Evolutionary conservation across 2,888 invertebrate species (phyloP).

Genomic region (Siphlonurus alternatus): DNA sequence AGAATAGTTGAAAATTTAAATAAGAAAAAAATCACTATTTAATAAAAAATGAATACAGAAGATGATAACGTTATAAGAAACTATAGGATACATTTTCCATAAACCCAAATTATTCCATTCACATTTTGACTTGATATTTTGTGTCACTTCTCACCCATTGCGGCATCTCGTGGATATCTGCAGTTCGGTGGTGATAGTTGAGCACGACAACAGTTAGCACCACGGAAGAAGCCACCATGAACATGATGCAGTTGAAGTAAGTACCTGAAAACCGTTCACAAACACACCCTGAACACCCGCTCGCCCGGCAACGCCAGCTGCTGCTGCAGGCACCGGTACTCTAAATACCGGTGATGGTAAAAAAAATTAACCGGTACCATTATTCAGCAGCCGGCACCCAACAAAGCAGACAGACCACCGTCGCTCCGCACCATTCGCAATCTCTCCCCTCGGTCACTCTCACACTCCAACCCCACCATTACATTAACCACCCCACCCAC

Average conservation of each 20-base stretch:
- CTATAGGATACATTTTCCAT: too few species aligned
- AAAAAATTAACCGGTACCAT: too few species aligned
- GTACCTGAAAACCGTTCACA: conserved; percentile 51
- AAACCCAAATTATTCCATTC: too few species aligned
- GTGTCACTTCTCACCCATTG: conserved; percentile 94
- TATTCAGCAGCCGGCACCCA: too few species aligned
- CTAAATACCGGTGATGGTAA: background rate
- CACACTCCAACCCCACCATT: background rate
- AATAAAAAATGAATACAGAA: too few species aligned
- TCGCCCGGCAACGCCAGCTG: conserved; percentile 14
- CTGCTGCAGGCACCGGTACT: background rate
- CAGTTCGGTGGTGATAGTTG: conserved; percentile 93
- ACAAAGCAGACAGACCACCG: background rate
- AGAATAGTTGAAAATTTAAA: too few species aligned
- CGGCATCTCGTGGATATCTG: conserved; percentile 94
- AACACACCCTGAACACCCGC: conserved; percentile 26
- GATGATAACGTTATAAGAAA: too few species aligned
- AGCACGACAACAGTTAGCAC: conserved; percentile 92
- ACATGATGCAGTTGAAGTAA: conserved; percentile 99
- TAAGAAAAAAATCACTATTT: too few species aligned
- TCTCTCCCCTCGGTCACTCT: background rate
- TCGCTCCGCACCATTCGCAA: background rate
- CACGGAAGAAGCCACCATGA: conserved; percentile 97
- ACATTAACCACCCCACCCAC: background rate
- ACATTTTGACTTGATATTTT: too few species aligned